phyloP scores from a whole-genome alignment of 2,888 invertebrate species.

The Hypolimnas misippus region DNA sequence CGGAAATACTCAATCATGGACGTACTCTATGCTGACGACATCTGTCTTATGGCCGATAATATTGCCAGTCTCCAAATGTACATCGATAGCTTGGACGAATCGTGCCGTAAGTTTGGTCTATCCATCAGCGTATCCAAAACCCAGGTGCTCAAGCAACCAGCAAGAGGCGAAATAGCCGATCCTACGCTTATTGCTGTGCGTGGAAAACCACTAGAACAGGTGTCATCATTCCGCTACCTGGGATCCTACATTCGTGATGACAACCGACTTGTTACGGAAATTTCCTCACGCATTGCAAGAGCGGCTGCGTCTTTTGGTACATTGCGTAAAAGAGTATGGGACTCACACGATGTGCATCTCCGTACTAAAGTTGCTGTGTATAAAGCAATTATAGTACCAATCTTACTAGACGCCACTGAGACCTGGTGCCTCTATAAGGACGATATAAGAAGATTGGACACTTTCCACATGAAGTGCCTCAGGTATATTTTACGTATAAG shows the following conservation, averaged over 20 bases:
- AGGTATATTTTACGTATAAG: too few relatives aligned
- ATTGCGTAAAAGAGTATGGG: slow-evolving; percentile 29
- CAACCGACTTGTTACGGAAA: slow-evolving; percentile 13
- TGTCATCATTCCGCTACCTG: slow-evolving; percentile 21
- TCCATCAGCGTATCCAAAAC: slow-evolving; percentile 25
- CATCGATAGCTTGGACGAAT: slow-evolving; percentile 13
- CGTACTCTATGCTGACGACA: slow-evolving; percentile 25
- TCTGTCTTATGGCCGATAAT: slow-evolving; percentile 29
- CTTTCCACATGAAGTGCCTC: background rate
- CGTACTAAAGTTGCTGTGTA: slow-evolving; percentile 29
- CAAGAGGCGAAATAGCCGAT: slow-evolving; percentile 12
- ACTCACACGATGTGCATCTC: slow-evolving; percentile 32
- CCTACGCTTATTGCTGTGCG: background rate
- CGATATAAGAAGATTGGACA: background rate
- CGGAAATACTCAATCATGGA: background rate
- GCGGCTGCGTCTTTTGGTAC: slow-evolving; percentile 28
- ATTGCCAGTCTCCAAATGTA: slow-evolving; percentile 18
- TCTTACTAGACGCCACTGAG: too few relatives aligned
- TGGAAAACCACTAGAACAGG: slow-evolving; percentile 16
- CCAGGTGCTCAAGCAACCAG: slow-evolving; percentile 25
- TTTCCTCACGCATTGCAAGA: slow-evolving; percentile 17
- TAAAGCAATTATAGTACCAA: too few relatives aligned
- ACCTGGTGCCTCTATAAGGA: slow-evolving; percentile 37
- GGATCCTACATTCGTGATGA: slow-evolving; percentile 21
- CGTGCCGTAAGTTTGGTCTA: slow-evolving; percentile 28